A percentile compares a stretch with the other conserved stretches of the same genome.
Conservation (phyloP, 2,888 invertebrate species). For the Drosophila recens region DNA sequence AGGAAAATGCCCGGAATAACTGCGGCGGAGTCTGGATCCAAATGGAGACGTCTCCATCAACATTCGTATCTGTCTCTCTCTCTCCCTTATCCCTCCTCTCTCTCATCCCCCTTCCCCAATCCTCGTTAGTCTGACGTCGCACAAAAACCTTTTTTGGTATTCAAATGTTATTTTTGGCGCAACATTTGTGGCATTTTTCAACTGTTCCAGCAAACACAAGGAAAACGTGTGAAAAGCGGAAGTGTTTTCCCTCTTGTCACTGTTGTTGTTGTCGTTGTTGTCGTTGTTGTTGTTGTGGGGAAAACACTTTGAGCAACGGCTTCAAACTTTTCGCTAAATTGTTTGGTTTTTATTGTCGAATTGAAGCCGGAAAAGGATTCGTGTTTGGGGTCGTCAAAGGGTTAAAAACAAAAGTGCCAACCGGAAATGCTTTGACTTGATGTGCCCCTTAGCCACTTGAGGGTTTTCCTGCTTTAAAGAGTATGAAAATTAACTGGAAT, state of each 20-base stretch:
- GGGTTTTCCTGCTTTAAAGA: constrained; percentile 32
- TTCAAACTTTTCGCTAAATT: constrained; percentile 53
- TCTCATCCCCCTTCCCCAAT: not conserved
- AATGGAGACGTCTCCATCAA: constrained; percentile 61
- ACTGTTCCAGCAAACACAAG: constrained; percentile 12
- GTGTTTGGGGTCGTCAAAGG: constrained; percentile 35
- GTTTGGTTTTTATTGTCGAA: constrained; percentile 51
- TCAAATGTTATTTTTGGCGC: constrained; percentile 75
- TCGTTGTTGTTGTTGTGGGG: constrained; percentile 26
- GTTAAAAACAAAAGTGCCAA: constrained; percentile 34
- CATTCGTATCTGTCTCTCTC: constrained; percentile 24
- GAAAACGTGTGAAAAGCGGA: constrained; percentile 70
- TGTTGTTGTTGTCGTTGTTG: constrained; percentile 25
- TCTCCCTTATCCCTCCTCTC: constrained; percentile 8
- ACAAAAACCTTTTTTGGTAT: constrained; percentile 74
- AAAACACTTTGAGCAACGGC: constrained; percentile 59
- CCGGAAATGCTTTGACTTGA: constrained; percentile 50
- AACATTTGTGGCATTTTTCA: constrained; percentile 65
- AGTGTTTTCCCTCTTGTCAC: constrained; percentile 46
- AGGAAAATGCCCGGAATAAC: constrained; percentile 46
- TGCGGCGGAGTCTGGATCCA: constrained; percentile 29
- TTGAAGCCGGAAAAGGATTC: constrained; percentile 56
- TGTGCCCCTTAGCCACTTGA: constrained; percentile 53
- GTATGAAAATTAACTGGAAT: not conserved
- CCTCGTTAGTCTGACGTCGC: constrained; percentile 58